phyloP scores from a whole-genome alignment of 2,888 invertebrate species.

The Leucania comma region DNA sequence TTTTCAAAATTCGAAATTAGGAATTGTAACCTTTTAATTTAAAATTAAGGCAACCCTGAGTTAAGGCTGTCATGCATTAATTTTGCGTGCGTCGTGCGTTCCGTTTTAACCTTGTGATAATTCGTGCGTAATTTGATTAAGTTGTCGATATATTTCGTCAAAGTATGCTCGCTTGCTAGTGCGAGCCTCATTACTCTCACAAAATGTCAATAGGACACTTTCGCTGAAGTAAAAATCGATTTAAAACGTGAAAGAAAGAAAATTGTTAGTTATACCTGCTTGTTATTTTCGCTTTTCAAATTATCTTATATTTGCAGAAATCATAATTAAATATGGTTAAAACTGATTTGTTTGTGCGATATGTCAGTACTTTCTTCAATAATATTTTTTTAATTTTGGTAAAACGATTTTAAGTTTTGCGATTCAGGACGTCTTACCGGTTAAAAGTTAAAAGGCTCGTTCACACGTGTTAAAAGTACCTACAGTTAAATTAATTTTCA shows the following conservation, averaged over 20 bases:
- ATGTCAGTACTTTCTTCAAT: not conserved
- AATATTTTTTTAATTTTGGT: not conserved
- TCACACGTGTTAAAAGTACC: not conserved
- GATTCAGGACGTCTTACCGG: not conserved
- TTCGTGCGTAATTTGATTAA: slow-evolving; percentile 63
- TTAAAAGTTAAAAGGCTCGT: not conserved
- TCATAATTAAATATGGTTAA: slow-evolving; percentile 4
- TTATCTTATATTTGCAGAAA: slow-evolving; percentile 17
- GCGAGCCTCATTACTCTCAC: slow-evolving; percentile 13
- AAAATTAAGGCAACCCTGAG: slow-evolving; percentile 33
- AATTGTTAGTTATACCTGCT: slow-evolving; percentile 27
- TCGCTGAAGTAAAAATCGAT: slow-evolving; percentile 54
- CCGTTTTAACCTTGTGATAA: slow-evolving; percentile 60
- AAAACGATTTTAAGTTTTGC: not conserved
- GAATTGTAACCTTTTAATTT: not conserved
- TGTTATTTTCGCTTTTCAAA: slow-evolving; percentile 18
- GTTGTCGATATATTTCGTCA: slow-evolving; percentile 44
- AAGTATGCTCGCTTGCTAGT: slow-evolving; percentile 32
- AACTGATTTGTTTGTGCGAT: not conserved
- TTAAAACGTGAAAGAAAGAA: slow-evolving; percentile 54
- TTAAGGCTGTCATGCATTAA: slow-evolving; percentile 51
- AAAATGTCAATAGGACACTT: slow-evolving; percentile 58
- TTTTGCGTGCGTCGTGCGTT: slow-evolving; percentile 56
- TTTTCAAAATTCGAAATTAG: slow-evolving; percentile 17
- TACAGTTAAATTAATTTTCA: slow-evolving; percentile 12